Base-by-base conservation (phyloP, 2,888 invertebrate species). In the Agrenia bidenticulata region DNA sequence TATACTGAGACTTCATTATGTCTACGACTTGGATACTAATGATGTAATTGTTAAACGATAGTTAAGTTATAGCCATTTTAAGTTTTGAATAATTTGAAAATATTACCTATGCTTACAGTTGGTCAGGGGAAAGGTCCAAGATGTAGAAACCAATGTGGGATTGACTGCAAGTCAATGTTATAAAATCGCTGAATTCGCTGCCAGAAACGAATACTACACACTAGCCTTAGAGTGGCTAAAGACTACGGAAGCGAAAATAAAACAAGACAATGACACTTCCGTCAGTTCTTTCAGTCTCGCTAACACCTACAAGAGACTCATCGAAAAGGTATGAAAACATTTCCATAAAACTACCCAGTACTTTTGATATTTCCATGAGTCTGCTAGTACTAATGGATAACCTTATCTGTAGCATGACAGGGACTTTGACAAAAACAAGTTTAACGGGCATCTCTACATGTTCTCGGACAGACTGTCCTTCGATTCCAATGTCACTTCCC, bases 191-290 rank as follows among this genome's bases (percentile, higher is more conserved):
- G 70, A 76, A 56, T 74, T 72, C 55, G 73, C 74, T 15, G 69
- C 67, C 4, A 69, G 67, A 24, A 67, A 66, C 57, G 70, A 73
- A 32, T 76, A 74, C 50, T 74, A 72, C 63, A 72, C 72, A 2
- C 64, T 76, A 57, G 75, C 75, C 5, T 61, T 74, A 63, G 73
- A 76, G 19, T 76, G 76, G 76, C 56, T 76, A n/a, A 65, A 63
- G 26, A 65, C 70, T 1, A 75, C 74, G 1, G 72, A 68, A 37
- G 61, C 66, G 7, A 68, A 64, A 64, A 66, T 74, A 50, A 68
- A 63, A 24, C 61, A 72, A 45, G 67, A 69, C 15, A 68, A 64
- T 45, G 67, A 70, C 49, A 67, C 67, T 1, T 56, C 67, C 2
- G 72, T 72, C 13, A 69, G 69, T 51, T 54, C 64, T 0, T 72